Evolutionary conservation across 2,888 invertebrate genomes (phyloP).

Genomic region (Boloria euphrosyne): DNA sequence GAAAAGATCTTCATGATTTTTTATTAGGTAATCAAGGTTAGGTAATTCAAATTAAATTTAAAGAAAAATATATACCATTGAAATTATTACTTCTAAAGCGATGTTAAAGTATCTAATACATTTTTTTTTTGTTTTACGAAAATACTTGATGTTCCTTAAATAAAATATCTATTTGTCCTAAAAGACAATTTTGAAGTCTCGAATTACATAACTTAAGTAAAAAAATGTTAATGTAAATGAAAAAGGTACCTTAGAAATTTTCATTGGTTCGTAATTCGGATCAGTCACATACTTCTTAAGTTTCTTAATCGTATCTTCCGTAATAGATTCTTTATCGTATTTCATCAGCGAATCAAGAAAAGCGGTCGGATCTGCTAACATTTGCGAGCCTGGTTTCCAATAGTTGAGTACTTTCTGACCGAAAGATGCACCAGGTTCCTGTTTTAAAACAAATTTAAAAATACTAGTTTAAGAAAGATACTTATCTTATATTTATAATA

Average conservation of each 20-base stretch:
- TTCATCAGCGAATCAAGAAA: conserved; percentile 92
- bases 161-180: no score
- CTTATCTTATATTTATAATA: no score
- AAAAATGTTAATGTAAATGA: neutral
- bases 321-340: conserved; percentile 92
- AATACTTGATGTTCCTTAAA: no score
- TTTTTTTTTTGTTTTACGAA: no score
- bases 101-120: no score
- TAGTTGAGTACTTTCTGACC: conserved; percentile 94
- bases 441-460: neutral
- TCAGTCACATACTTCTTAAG: conserved; percentile 89
- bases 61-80: no score
- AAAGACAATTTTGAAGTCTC: no score
- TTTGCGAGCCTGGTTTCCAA: conserved; percentile 93
- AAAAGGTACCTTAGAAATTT: neutral
- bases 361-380: conserved; percentile 90
- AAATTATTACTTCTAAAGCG: no score
- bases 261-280: conserved; percentile 88
- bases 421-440: conserved; percentile 84
- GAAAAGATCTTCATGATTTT: no score
- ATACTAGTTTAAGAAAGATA: neutral
- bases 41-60: no score
- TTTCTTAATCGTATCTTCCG: conserved; percentile 90
- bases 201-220: no score
- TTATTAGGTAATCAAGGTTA: no score